These are phyloP conservation scores for Saccostrea echinata DNA, from an alignment of 1,140 invertebrate genomes.

Conservation along the genomic window DNA sequence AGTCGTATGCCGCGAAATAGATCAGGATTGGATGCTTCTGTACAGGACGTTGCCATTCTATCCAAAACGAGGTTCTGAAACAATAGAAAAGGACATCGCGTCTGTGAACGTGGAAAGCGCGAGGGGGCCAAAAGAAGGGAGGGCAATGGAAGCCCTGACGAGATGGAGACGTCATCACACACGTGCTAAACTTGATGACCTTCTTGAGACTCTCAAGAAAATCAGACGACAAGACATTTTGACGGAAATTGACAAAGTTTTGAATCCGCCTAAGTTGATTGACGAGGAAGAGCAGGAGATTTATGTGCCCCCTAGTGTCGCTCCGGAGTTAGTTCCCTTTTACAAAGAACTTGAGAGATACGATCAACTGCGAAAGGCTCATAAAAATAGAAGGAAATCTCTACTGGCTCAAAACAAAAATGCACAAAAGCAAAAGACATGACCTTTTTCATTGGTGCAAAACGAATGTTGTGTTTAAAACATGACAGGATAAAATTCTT, in stretches of 20 bases:
- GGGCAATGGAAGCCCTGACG: constrained; percentile 57
- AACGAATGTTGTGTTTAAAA: neutral
- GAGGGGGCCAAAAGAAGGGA: constrained; percentile 50
- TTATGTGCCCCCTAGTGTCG: constrained; percentile 54
- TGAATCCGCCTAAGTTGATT: constrained; percentile 53
- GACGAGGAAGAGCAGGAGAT: constrained; percentile 59
- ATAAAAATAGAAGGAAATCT: constrained; percentile 45
- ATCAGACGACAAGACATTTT: constrained; percentile 67
- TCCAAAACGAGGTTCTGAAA: constrained; percentile 68
- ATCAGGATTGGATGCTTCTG: constrained; percentile 68
- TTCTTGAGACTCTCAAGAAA: constrained; percentile 60
- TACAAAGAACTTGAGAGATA: constrained; percentile 66
- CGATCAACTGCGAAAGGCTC: constrained; percentile 61
- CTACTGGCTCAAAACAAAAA: neutral
- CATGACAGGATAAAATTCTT: neutral
- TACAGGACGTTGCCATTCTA: constrained; percentile 70
- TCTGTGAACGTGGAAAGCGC: constrained; percentile 56
- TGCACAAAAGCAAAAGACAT: neutral
- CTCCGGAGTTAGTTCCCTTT: constrained; percentile 66
- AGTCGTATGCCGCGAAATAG: constrained; percentile 61
- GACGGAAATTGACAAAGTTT: constrained; percentile 54
- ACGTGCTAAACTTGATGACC: constrained; percentile 65
- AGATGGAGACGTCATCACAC: constrained; percentile 70
- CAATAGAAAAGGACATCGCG: constrained; percentile 70
- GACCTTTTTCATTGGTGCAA: neutral